Conservation (phyloP, 2,797 vertebrate species). For the Rhinoraja longicauda region DNA sequence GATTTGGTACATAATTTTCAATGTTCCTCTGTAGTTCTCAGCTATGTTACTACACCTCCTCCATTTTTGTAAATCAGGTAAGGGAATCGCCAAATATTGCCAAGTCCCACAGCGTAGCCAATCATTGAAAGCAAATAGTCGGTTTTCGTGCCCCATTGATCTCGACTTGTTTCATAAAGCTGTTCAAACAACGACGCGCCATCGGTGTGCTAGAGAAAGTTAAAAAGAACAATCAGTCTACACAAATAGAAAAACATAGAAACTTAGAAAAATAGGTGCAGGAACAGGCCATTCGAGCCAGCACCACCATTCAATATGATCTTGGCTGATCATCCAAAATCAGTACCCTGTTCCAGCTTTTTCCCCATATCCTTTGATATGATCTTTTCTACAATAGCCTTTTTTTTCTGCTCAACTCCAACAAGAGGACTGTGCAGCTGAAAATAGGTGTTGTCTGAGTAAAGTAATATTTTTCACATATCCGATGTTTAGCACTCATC, state of each 20-base stretch:
- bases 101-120: constrained; percentile 87
- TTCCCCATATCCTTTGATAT: too few species aligned
- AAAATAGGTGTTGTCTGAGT: too few species aligned
- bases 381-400: neutral
- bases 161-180: constrained; percentile 69
- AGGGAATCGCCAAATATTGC: constrained; percentile 93
- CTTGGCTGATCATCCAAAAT: too few species aligned
- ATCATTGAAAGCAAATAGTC: constrained; percentile 89
- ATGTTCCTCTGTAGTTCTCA: neutral
- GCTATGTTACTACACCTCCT: constrained; percentile 65
- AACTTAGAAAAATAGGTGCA: too few species aligned
- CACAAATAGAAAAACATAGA: too few species aligned
- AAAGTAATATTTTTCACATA: too few species aligned
- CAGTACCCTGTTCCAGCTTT: too few species aligned
- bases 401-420: too few species aligned
- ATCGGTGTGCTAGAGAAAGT: neutral
- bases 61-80: constrained; percentile 88
- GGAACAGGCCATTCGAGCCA: too few species aligned
- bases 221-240: neutral
- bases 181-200: neutral
- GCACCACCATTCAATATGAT: too few species aligned
- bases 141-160: constrained; percentile 81
- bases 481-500: too few species aligned
- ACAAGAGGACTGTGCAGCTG: too few species aligned
- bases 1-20: neutral